These are phyloP conservation scores for Oreotrochilus melanogaster DNA, from an alignment of 2,113 vertebrate species.

Conservation along the genomic window DNA sequence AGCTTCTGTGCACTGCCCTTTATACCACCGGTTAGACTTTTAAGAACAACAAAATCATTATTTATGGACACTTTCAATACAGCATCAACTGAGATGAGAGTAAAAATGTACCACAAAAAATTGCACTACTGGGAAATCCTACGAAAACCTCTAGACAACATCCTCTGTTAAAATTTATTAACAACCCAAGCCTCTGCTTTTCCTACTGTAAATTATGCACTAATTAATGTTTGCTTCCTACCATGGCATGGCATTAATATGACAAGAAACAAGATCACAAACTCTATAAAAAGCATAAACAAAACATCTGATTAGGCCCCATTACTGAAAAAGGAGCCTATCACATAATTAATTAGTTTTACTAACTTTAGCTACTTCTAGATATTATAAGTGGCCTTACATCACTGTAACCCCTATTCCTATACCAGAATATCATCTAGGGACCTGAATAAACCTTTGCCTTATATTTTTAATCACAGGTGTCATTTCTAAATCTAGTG, in stretches of 20 bases:
- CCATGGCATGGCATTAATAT: not conserved
- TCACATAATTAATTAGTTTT: not conserved
- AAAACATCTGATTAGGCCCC: not conserved
- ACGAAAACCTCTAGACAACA: not conserved
- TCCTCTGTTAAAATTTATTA: not conserved
- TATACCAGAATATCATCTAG: not conserved
- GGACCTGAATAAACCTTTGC: not conserved
- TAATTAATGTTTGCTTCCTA: conserved; percentile 27
- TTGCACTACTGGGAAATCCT: not conserved
- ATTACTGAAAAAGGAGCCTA: not conserved
- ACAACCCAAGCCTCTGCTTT: not conserved
- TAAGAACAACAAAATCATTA: not conserved
- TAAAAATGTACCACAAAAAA: not conserved
- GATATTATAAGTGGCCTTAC: not conserved
- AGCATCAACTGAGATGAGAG: not conserved
- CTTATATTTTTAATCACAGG: not conserved
- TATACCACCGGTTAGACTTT: not conserved
- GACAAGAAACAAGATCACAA: conserved; percentile 24
- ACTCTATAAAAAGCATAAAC: not conserved
- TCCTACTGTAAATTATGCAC: not conserved
- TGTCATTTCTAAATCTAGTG: not conserved
- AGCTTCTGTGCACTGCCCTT: not conserved
- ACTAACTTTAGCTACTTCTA: not conserved
- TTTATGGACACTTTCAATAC: not conserved
- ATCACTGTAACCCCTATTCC: not conserved